Evolutionary conservation across 2,888 invertebrate species (phyloP).

Genomic region (Nephrotoma flavescens): DNA sequence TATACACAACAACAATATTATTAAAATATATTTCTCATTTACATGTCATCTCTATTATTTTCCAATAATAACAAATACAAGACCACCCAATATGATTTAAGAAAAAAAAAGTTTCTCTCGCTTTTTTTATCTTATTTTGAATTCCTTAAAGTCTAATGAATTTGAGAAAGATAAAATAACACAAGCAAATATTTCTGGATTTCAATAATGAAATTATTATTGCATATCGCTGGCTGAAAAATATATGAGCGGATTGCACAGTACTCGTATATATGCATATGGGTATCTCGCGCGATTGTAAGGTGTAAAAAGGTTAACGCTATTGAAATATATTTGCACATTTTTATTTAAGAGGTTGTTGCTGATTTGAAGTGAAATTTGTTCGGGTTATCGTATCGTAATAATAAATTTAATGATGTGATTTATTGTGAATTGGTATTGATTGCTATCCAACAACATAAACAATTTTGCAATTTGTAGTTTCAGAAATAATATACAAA

Average conservation of each 20-base stretch:
- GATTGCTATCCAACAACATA: too few species aligned
- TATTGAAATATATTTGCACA: neutral
- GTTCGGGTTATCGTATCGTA: neutral
- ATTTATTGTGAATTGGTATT: neutral
- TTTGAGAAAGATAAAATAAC: neutral
- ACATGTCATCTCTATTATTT: neutral
- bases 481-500: too few species aligned
- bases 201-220: neutral
- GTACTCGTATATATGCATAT: neutral
- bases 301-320: neutral
- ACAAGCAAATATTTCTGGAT: neutral
- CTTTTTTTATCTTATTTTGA: neutral
- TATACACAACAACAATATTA: neutral
- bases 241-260: neutral
- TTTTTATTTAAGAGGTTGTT: neutral
- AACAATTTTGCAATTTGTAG: too few species aligned
- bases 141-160: neutral
- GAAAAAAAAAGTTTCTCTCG: neutral
- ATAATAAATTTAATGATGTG: neutral
- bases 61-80: neutral
- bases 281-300: neutral
- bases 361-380: neutral
- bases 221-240: neutral
- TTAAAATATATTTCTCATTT: neutral
- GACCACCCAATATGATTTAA: neutral